A percentile compares a stretch with the other conserved stretches of the same genome.
Evolutionary conservation across 1,140 invertebrate genomes (phyloP).

Genomic region (Drosophila santomea): DNA sequence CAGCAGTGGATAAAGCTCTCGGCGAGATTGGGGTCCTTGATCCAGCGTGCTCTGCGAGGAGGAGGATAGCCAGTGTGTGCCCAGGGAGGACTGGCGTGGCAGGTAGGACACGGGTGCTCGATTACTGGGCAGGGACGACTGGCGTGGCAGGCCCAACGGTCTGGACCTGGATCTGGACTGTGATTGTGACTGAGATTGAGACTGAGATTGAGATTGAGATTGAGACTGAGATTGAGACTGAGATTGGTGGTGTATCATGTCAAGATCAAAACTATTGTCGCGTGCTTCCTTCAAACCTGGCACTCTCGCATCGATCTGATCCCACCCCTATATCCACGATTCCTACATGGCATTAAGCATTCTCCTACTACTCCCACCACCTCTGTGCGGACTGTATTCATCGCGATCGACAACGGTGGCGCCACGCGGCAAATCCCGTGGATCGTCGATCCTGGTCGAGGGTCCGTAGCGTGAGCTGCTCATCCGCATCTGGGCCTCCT

Average conservation of each 20-base stretch:
- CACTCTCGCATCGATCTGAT: slow-evolving; percentile 84
- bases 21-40: slow-evolving; percentile 32
- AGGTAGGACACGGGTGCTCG: slow-evolving; percentile 19
- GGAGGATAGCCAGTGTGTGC: slow-evolving; percentile 61
- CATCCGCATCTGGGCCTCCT: slow-evolving; percentile 66
- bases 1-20: slow-evolving; percentile 67
- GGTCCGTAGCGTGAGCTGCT: slow-evolving; percentile 70
- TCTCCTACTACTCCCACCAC: slow-evolving; percentile 85
- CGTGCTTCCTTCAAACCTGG: slow-evolving; percentile 79
- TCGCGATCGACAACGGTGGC: slow-evolving; percentile 78
- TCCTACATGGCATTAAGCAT: slow-evolving; percentile 85
- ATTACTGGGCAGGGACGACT: slow-evolving; percentile 33
- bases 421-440: slow-evolving; percentile 58
- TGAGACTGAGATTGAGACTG: slow-evolving; percentile 32
- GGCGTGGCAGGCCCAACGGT: slow-evolving; percentile 37
- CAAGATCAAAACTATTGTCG: slow-evolving; percentile 83
- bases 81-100: slow-evolving; percentile 29
- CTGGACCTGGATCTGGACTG: slow-evolving; percentile 20
- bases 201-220: slow-evolving; percentile 21
- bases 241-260: slow-evolving; percentile 62
- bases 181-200: slow-evolving; percentile 30
- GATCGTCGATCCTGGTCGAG: slow-evolving; percentile 68
- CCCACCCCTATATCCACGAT: slow-evolving; percentile 85
- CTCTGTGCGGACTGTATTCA: slow-evolving; percentile 85
- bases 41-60: slow-evolving; percentile 40